Base-by-base conservation (phyloP, 37 sponge, comb jelly and placozoan species). In the Ephydatia muelleri region DNA sequence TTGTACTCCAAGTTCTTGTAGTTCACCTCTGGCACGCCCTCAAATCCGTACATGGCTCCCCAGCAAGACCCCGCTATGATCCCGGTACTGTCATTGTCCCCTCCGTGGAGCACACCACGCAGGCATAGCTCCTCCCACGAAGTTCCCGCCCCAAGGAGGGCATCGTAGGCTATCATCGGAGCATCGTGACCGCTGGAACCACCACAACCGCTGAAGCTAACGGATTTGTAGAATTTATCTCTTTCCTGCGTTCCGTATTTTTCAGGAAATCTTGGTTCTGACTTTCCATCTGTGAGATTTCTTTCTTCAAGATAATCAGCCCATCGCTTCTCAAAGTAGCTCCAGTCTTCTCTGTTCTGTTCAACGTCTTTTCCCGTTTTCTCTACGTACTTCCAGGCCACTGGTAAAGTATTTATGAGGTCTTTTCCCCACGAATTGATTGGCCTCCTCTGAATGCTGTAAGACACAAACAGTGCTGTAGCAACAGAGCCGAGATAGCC, bases 151-250 rank as follows among this genome's bases (percentile, higher is more conserved):
- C 88, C 84, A 28, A 87, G 85, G 11, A 92, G 74, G 48, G 92
- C 92, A 78, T 92, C 92, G 33, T 92, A 92, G 19, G 92, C 92
- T 78, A 92, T 92, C 77, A 92, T 83, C 11, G 92, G 92, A 14
- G 92, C 88, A 84, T 92, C 92, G 40, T 92, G 92, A 23, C 92
- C 92, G 57, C 88, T 87, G 9, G 92, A 80, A 21, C 92, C 92
- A 39, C 92, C 96, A 3, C 73, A 81, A 1, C 96, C 96, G 47
- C 38, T 30, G 66, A 71, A 96, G 32, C 93, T 93, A 26, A 96
- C 36, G 12, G 76, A 79, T 47, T 57, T 65, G 49, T 93, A 92
- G 71, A 96, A 96, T n/a, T 70, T 38, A 67, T 92, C 92, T 43
- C 84, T 39, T 29, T 83, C 85, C 12, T 68, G 2, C 9, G 64